These are phyloP conservation scores for Trogon surrucura DNA, from an alignment of 2,113 vertebrate species.

Conservation along the genomic window DNA sequence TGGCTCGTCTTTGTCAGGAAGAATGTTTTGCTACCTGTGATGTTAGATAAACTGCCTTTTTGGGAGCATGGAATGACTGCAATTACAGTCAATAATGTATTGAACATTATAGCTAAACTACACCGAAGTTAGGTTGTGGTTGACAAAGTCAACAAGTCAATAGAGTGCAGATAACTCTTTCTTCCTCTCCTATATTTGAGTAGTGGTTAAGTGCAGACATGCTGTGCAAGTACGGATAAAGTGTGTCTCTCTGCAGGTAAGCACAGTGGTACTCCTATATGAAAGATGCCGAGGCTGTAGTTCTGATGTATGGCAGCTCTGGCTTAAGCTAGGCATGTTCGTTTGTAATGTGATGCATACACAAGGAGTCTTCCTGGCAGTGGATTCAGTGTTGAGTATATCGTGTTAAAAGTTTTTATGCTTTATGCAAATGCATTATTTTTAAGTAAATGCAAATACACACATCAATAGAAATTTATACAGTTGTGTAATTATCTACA, in stretches of 20 bases:
- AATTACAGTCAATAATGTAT: slow-evolving; percentile 9
- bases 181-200: slow-evolving; percentile 53
- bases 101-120: neutral
- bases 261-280: slow-evolving; percentile 43
- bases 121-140: slow-evolving; percentile 3
- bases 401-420: neutral
- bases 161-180: slow-evolving; percentile 25
- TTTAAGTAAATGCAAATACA: neutral
- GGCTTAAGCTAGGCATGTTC: neutral
- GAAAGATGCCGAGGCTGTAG: neutral
- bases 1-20: neutral
- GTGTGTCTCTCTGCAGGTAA: slow-evolving; percentile 67
- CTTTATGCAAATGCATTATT: neutral
- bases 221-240: slow-evolving; percentile 65
- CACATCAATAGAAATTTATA: neutral
- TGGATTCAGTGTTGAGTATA: neutral
- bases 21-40: neutral
- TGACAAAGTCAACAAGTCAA: slow-evolving; percentile 33
- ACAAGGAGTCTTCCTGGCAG: neutral
- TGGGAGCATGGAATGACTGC: neutral
- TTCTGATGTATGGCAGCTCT: neutral
- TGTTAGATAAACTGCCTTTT: slow-evolving; percentile 10
- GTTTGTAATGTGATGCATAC: neutral
- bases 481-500: neutral
- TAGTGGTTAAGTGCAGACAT: slow-evolving; percentile 60